Evolutionary conservation across 1,140 invertebrate genomes (phyloP).

Genomic region (Mya arenaria): DNA sequence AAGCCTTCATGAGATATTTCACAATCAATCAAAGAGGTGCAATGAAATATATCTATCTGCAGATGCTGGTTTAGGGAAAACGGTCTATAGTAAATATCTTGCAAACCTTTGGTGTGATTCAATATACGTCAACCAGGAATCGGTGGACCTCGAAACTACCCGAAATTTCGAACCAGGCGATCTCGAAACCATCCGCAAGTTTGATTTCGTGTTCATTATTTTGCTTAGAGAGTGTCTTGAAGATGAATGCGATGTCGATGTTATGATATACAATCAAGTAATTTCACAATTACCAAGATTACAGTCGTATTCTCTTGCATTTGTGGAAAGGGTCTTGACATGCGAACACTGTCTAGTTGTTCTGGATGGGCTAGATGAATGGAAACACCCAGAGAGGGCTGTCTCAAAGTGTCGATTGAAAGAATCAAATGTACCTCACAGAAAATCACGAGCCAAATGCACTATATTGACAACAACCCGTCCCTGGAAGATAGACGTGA

Average conservation of each 20-base stretch:
- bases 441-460: neutral
- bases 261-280: neutral
- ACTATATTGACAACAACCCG: conserved; percentile 4
- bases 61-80: conserved; percentile 24
- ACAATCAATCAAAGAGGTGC: neutral
- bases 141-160: no score
- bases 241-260: conserved; percentile 2
- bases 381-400: neutral
- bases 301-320: neutral
- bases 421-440: neutral
- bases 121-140: neutral
- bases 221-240: neutral
- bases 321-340: neutral
- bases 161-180: no score
- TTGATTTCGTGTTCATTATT: neutral
- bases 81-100: neutral
- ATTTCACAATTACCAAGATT: neutral
- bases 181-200: neutral
- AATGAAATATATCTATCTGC: conserved; percentile 19
- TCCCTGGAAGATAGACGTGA: neutral
- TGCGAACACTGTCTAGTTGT: neutral
- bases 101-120: neutral
- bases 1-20: neutral
- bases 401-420: neutral
- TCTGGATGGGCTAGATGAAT: neutral